These are phyloP conservation scores for Trialeurodes vaporariorum DNA, from an alignment of 1,140 invertebrate species.

Conservation along the genomic window DNA sequence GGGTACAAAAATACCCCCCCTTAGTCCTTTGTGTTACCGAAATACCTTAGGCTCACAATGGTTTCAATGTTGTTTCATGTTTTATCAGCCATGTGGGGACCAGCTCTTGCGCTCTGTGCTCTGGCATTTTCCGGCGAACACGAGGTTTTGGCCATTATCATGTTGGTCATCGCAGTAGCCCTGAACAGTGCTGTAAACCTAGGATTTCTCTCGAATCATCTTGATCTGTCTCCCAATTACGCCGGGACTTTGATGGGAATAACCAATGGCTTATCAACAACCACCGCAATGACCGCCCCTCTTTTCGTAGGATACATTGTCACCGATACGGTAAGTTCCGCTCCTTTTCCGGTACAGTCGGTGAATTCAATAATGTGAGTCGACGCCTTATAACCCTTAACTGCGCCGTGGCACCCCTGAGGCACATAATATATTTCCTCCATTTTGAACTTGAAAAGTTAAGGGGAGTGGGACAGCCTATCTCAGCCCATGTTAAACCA, in stretches of 20 bases:
- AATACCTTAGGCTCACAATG: no score
- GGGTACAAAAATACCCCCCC: no score
- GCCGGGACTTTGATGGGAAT: constrained; percentile 34
- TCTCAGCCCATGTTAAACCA: no score
- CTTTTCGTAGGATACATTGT: constrained; percentile 64
- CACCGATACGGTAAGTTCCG: constrained; percentile 46
- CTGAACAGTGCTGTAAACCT: constrained; percentile 44
- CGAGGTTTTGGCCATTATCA: constrained; percentile 30
- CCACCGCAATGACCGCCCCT: constrained; percentile 76
- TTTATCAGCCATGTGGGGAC: background rate
- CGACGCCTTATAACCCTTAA: no score
- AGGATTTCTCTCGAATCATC: constrained; percentile 47
- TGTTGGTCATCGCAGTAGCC: constrained; percentile 43
- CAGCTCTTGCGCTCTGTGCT: background rate
- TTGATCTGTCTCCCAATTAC: constrained; percentile 44
- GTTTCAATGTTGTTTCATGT: no score
- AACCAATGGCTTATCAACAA: constrained; percentile 50
- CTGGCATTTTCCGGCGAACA: background rate
- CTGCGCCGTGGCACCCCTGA: no score
- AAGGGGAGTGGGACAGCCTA: no score
- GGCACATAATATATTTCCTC: no score
- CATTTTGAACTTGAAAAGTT: no score
- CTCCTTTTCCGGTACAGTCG: no score
- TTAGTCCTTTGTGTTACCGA: no score
- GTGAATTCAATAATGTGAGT: no score